Percentiles rank a stretch among this genome's conserved stretches.
phyloP scores from a whole-genome alignment of 1,140 invertebrate genomes.

The Episyrphus balteatus region DNA sequence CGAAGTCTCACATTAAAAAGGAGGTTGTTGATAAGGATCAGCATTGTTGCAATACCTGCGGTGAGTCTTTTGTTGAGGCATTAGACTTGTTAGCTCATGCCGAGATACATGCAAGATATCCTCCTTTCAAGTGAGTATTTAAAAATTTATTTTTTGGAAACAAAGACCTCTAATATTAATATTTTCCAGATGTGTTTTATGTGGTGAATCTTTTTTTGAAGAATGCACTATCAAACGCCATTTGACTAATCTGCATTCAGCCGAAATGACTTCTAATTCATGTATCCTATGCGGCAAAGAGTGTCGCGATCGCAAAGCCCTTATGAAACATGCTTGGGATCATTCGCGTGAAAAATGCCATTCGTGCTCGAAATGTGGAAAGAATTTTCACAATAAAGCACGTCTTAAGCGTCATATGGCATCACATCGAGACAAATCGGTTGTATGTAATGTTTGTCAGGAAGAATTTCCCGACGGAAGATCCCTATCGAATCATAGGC shows the following conservation, averaged over 20 bases:
- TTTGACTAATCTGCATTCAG: conserved; percentile 20
- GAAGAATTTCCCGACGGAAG: conserved; percentile 59
- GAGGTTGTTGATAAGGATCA: conserved; percentile 23
- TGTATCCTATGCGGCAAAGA: conserved; percentile 56
- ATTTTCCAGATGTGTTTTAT: conserved; percentile 28
- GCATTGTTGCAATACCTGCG: conserved; percentile 58
- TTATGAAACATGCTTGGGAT: conserved; percentile 56
- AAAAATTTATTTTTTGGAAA: neutral
- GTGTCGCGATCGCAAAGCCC: conserved; percentile 54
- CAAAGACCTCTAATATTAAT: too few species aligned
- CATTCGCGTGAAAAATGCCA: conserved; percentile 48
- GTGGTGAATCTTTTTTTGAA: conserved; percentile 31
- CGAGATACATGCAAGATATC: conserved; percentile 54
- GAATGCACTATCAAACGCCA: conserved; percentile 32
- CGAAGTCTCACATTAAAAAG: conserved; percentile 40
- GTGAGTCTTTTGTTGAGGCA: conserved; percentile 60
- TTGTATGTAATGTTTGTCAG: conserved; percentile 56
- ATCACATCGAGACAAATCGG: conserved; percentile 57
- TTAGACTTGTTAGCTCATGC: conserved; percentile 63
- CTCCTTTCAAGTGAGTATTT: conserved; percentile 39
- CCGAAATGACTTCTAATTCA: conserved; percentile 31
- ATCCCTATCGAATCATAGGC: conserved; percentile 56
- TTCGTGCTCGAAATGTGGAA: conserved; percentile 52
- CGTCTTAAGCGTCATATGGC: conserved; percentile 51
- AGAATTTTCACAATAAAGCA: conserved; percentile 60